phyloP scores from a whole-genome alignment of 2,113 vertebrate species.

The Andinoacara biseriatus region DNA sequence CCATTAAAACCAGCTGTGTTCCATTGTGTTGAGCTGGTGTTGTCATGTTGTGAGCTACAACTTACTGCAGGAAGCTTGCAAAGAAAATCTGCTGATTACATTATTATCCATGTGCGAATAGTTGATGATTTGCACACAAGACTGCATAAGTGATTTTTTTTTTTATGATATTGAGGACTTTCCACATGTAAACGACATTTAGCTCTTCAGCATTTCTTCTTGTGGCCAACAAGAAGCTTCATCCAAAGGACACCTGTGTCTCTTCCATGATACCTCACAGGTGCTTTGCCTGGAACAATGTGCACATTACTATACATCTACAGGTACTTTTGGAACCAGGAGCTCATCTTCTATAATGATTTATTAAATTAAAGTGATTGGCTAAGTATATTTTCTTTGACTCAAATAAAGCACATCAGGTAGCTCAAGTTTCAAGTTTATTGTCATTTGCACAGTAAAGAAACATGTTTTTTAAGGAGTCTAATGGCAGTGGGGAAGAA shows the following conservation, averaged over 20 bases:
- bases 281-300: not conserved
- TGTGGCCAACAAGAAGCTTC: not conserved
- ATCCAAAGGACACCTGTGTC: not conserved
- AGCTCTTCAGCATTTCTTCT: not conserved
- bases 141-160: not conserved
- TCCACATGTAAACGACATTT: not conserved
- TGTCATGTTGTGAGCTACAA: not conserved
- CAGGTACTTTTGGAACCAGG: not conserved
- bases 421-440: no score
- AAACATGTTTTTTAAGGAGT: no score
- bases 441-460: no score
- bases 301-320: not conserved
- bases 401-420: not conserved
- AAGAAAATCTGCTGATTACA: not conserved
- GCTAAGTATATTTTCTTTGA: not conserved
- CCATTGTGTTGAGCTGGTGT: not conserved
- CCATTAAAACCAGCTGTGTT: constrained; percentile 1
- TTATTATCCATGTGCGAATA: not conserved
- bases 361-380: no score
- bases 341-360: not conserved
- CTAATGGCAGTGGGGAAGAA: no score
- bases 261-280: not conserved
- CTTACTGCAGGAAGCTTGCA: not conserved
- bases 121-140: not conserved
- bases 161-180: not conserved